phyloP scores from a whole-genome alignment of 2,797 vertebrate genomes.

The Hipposideros larvatus region DNA sequence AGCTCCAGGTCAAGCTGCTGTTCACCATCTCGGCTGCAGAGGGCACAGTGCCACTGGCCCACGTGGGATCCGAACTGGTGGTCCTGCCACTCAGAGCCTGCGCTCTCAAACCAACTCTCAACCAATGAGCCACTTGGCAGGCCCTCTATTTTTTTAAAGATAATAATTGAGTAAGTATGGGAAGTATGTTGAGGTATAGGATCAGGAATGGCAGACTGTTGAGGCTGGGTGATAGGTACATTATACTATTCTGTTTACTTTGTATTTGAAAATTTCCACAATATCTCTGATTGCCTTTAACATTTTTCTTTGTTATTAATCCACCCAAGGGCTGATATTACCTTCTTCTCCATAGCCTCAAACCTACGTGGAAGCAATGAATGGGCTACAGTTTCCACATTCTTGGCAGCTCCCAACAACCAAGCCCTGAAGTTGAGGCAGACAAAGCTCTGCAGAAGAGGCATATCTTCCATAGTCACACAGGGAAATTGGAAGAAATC shows the following conservation, averaged over 20 bases:
- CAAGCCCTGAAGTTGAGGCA: not conserved
- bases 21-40: too few species aligned
- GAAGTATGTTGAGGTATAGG: not conserved
- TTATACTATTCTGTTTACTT: not conserved
- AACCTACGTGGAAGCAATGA: not conserved
- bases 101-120: too few species aligned
- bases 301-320: conserved; percentile 2
- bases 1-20: too few species aligned
- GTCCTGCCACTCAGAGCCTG: too few species aligned
- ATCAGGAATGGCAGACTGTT: not conserved
- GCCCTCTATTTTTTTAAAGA: not conserved
- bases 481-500: not conserved
- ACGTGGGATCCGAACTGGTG: too few species aligned
- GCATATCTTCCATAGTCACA: not conserved
- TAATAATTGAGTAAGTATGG: not conserved
- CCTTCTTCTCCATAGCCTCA: not conserved
- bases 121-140: too few species aligned
- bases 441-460: not conserved
- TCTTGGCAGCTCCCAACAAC: not conserved
- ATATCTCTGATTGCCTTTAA: not conserved
- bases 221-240: not conserved
- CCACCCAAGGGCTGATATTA: not conserved
- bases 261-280: conserved; percentile 34
- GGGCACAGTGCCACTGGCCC: too few species aligned
- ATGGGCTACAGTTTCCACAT: not conserved